Evolutionary conservation across 2,797 vertebrate genomes (phyloP).

Genomic region (Phoebastria nigripes): DNA sequence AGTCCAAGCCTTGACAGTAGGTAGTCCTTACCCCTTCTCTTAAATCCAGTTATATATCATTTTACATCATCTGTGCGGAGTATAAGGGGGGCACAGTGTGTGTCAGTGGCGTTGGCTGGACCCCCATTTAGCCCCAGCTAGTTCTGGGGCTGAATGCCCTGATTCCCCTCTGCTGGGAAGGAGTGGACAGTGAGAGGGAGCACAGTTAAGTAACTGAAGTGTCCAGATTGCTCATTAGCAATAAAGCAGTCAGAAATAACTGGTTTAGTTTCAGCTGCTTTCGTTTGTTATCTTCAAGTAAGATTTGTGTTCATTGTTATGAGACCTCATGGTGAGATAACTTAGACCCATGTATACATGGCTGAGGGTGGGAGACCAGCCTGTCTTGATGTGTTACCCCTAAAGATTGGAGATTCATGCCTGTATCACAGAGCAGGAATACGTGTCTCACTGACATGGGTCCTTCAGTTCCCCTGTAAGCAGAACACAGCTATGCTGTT

Average conservation of each 20-base stretch:
- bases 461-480: neutral
- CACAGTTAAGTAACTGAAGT: neutral
- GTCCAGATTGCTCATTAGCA: neutral
- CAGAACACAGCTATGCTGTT: neutral
- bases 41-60: neutral
- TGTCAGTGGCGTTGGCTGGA: neutral
- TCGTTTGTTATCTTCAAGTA: neutral
- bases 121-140: neutral
- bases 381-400: neutral
- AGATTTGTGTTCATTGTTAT: neutral
- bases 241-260: neutral
- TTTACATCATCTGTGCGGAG: neutral
- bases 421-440: neutral
- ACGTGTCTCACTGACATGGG: neutral
- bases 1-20: conserved; percentile 89
- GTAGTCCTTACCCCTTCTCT: conserved; percentile 48
- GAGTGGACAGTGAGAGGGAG: neutral
- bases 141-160: neutral
- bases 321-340: neutral
- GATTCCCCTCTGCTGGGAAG: no score
- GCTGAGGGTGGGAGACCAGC: neutral
- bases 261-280: neutral
- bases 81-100: no score
- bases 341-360: accelerated
- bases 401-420: neutral